phyloP scores from a whole-genome alignment of 2,888 invertebrate genomes.

The Argynnis bischoffii region DNA sequence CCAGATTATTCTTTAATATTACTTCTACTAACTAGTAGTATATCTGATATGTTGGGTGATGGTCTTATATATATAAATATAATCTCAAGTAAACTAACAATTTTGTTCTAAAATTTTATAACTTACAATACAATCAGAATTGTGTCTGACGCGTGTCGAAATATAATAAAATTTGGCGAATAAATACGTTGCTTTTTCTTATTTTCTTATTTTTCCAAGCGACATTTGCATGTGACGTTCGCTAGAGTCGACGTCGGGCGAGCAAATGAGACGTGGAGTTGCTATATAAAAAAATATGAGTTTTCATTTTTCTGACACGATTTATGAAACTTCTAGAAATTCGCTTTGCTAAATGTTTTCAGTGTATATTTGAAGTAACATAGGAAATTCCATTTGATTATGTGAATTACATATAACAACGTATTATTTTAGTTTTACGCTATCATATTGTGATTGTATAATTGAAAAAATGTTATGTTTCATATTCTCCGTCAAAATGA shows the following conservation, averaged over 20 bases:
- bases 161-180: constrained; percentile 63
- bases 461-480: too few relatives aligned
- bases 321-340: neutral
- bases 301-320: constrained; percentile 18
- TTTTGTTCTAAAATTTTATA: too few relatives aligned
- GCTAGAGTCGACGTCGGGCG: constrained; percentile 45
- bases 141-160: constrained; percentile 62
- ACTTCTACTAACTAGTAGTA: too few relatives aligned
- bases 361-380: neutral
- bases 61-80: neutral
- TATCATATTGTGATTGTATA: too few relatives aligned
- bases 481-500: too few relatives aligned
- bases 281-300: constrained; percentile 34
- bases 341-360: neutral
- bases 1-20: too few relatives aligned
- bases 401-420: too few relatives aligned
- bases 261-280: constrained; percentile 48
- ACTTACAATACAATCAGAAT: constrained; percentile 38
- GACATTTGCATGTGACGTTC: constrained; percentile 64
- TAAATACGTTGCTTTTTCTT: constrained; percentile 57
- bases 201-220: constrained; percentile 54
- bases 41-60: neutral
- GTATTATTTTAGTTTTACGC: too few relatives aligned
- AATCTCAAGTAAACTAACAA: too few relatives aligned
- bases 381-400: neutral